Conservation (phyloP, 1,140 invertebrate species). For the Contarinia nasturtii region DNA sequence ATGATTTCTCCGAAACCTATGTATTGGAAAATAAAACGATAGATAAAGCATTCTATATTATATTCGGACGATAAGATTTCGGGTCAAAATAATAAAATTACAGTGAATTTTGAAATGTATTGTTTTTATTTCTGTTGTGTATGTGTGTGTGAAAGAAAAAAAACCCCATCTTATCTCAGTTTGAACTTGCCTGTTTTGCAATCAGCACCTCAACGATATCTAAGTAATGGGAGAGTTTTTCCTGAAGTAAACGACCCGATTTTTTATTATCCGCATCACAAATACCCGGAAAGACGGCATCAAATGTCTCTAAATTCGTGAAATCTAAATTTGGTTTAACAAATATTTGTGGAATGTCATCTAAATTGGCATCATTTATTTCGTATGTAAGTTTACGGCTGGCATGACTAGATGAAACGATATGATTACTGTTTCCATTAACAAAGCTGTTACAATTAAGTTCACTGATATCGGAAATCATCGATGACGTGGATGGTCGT, state of each 20-base stretch:
- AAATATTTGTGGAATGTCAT: conserved; percentile 68
- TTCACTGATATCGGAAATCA: not conserved
- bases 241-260: conserved; percentile 29
- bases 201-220: conserved; percentile 92
- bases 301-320: conserved; percentile 65
- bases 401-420: not conserved
- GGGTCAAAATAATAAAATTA: too few relatives aligned
- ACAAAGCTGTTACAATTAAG: not conserved
- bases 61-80: too few relatives aligned
- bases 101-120: too few relatives aligned
- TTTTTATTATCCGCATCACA: conserved; percentile 26
- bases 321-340: conserved; percentile 64
- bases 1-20: conserved; percentile 62
- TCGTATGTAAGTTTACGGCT: conserved; percentile 21
- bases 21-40: not conserved
- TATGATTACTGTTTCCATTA: not conserved
- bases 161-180: not conserved
- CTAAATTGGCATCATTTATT: conserved; percentile 32
- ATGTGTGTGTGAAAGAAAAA: too few relatives aligned
- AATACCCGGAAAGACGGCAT: conserved; percentile 56
- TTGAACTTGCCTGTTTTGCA: conserved; percentile 59
- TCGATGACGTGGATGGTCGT: conserved; percentile 2
- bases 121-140: too few relatives aligned
- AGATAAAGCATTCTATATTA: not conserved
- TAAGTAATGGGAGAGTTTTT: conserved; percentile 76